phyloP scores from a whole-genome alignment of 2,888 invertebrate species.

The Meganola albula region DNA sequence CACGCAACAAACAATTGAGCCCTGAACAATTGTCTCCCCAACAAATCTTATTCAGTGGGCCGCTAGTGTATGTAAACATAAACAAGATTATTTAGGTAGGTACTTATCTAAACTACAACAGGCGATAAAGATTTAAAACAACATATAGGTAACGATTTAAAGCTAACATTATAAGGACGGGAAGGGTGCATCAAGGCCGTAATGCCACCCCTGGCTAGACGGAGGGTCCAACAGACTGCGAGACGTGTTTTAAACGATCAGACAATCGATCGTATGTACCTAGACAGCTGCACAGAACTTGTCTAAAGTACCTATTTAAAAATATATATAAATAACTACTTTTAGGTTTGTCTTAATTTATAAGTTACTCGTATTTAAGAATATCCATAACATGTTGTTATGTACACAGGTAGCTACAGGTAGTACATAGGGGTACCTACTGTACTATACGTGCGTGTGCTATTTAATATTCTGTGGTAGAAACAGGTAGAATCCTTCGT shows the following conservation, averaged over 20 bases:
- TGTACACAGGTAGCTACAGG: no score
- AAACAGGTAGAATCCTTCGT: no score
- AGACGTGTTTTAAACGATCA: constrained; percentile 32
- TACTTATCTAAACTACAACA: background rate
- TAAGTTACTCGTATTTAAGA: no score
- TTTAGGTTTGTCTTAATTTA: no score
- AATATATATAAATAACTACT: background rate
- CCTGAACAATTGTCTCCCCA: constrained; percentile 30
- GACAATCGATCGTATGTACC: constrained; percentile 44
- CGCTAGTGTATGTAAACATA: constrained; percentile 23
- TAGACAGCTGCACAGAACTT: no score
- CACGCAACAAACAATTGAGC: constrained; percentile 36
- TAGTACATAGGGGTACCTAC: no score
- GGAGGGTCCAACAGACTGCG: constrained; percentile 42
- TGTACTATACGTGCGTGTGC: no score
- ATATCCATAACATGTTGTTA: no score
- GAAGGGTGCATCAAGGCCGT: constrained; percentile 53
- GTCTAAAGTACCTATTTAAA: background rate
- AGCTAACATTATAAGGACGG: constrained; percentile 9
- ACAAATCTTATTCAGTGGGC: constrained; percentile 26
- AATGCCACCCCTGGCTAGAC: constrained; percentile 59
- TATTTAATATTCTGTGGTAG: no score
- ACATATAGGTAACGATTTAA: background rate
- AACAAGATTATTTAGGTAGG: constrained; percentile 19
- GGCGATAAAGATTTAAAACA: background rate